Evolutionary conservation across 2,797 vertebrate genomes (phyloP), one percentile per base, ranked within the genome.

Genomic region (Siniperca scherzeri): DNA sequence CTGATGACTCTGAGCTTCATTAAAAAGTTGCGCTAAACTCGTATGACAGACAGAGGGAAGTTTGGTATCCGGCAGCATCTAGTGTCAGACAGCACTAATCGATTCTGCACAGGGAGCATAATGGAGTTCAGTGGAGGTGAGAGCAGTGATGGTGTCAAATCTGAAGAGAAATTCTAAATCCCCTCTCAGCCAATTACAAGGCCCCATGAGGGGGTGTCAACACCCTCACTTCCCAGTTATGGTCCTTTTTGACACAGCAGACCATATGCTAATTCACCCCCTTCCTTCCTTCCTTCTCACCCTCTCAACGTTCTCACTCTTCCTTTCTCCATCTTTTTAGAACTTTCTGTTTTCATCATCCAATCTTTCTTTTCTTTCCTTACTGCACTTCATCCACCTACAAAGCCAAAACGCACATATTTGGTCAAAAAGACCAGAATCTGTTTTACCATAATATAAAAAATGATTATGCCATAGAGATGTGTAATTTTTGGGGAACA

Each of bases 101-200:
- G 78, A 94, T 94, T 94, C 88, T 75, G 80, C 81, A 56, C 85
- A 52, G 80, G 75, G 82, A 85, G 83, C 69, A 12, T 91, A 91
- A 92, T 93, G 77, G 87, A 91, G 93, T 93, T 94, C 85, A 88
- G 86, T 33, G 74, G 68, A 90, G 89, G 87, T 85, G 86, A 88
- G 77, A 76, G 75, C 73, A 33, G 77, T 1, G 48, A 78, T 44
- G 72, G 80, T 83, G 85, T 89, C 82, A 80, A 78, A 88, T 70
- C 81, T 71, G 70, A 68, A 55, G 64, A 83, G 80, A 76, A 71
- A 69, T 82, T 87, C 71, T 53, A 84, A 86, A 87, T 91, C 78
- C 81, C 87, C 72, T 44, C 59, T 84, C 81, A 77, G 81, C 80
- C 91, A 94, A 92, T 94, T 95, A 93, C 80, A 88, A 78, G 19